Base-by-base conservation (phyloP, 1,140 invertebrate genomes). In the Micrasema longulum region DNA sequence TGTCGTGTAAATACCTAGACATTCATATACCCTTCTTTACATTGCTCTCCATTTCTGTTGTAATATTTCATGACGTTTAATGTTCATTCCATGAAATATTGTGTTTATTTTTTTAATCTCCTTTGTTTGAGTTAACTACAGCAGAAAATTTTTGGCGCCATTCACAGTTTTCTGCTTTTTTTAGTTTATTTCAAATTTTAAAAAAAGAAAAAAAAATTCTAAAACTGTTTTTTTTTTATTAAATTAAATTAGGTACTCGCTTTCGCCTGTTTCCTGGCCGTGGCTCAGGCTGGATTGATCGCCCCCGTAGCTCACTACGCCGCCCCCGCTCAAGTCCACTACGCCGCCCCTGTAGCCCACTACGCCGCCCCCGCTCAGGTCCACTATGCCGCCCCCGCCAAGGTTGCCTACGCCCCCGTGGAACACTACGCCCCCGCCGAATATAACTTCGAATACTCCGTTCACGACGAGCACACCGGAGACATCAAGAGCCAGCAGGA, bases 401-500 rank as follows among this genome's bases (percentile, higher is more conserved):
- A 76, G 72, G 77, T 79, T 45, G 73, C 77, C 45, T 67, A 76
- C 23, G 47, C 73, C 36, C 72, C 77, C 1, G 74, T 76, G 5
- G 76, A 75, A 41, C 77, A 79, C 48, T 74, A 73, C 36, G 76
- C 81, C 23, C 81, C 83, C 68, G 81, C 82, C 43, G 79, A 87
- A 64, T 86, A 88, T 79, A 84, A 82, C 55, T 86, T 85, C 76
- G 82, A 83, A 36, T 88, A 88, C 74, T 81, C 84, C 23, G 86
- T 88, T 5, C 83, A 84, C 71, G 87, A 88, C 71, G 81, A 84
- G 41, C 78, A 81, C 50, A 89, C 85, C 65, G 86, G 89, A 4
- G 89, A 91, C 72, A 85, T 86, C 43, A 90, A 90, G 77, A 83
- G 85, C 53, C 88, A 89, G 75, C 80, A 83, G 53, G 89, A 90